Evolutionary conservation across 2,113 vertebrate genomes (phyloP).

Genomic region (Perccottus glenii): DNA sequence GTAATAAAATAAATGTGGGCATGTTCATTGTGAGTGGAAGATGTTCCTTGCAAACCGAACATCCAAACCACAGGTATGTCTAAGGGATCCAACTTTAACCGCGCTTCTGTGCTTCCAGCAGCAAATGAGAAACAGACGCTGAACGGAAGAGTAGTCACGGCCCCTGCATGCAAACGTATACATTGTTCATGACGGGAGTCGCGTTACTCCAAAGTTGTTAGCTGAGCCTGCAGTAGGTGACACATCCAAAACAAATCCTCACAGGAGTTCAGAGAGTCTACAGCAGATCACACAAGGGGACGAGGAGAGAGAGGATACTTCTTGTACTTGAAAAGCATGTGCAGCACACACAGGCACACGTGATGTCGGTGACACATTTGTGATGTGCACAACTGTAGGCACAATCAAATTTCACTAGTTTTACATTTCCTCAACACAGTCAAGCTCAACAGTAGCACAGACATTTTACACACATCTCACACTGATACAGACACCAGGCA

Average conservation of each 20-base stretch:
- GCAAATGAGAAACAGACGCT: conserved; percentile 71
- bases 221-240: conserved; percentile 43
- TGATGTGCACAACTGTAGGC: conserved; percentile 64
- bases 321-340: conserved; percentile 61
- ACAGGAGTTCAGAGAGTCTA: conserved; percentile 48
- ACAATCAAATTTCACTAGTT: conserved; percentile 67
- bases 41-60: conserved; percentile 49
- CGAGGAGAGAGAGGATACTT: conserved; percentile 39
- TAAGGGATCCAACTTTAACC: conserved; percentile 60
- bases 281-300: conserved; percentile 29
- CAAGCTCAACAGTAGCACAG: conserved; percentile 55
- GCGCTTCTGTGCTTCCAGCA: conserved; percentile 53
- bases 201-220: conserved; percentile 31
- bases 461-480: conserved; percentile 48
- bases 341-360: conserved; percentile 74
- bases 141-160: conserved; percentile 60
- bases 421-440: conserved; percentile 60
- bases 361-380: conserved; percentile 68
- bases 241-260: conserved; percentile 48
- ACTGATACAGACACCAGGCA: conserved; percentile 61
- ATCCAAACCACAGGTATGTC: conserved; percentile 74
- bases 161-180: conserved; percentile 39
- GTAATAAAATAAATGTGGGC: conserved; percentile 20
- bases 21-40: conserved; percentile 8
- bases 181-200: conserved; percentile 50